Evolutionary conservation across 1,140 invertebrate species (phyloP), one percentile per base, ranked within the genome.

Genomic region (Brevipalpus yothersi): DNA sequence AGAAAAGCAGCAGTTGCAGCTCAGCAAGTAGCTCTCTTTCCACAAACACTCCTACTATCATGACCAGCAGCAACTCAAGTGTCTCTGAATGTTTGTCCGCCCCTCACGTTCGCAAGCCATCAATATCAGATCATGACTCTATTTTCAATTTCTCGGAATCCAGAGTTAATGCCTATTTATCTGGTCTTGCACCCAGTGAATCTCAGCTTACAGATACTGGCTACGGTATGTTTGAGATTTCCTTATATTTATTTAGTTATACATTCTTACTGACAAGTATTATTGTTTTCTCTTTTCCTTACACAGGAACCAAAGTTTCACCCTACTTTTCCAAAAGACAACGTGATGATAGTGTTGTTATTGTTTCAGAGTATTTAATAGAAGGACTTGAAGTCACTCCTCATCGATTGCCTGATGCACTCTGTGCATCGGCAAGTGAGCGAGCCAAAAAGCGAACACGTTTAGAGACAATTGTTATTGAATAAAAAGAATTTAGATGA

Each of bases 1-100:
- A 82, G 63, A 79, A 80, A 65, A 75, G 75, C 39, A 21, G 17
- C 15, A 55, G 53, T 55, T 15, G 21, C 53, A 55, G 53, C 8
- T 13, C 13, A n/a, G 31, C 17, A 3, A 55, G 58, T 43, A 61
- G 41, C 41, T 59, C 57, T 19, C 58, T 63, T 5, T 41, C 49
- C 12, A 53, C 45, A 17, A 62, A 58, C 57, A 61, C 42, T 58
- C 17, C 41, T 53, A 43, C 42, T 17, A n/a, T 17, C 10, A 49
- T 15, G 10, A 58, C 41, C 47, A 58, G 58, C 21, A 15, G 42
- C 21, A 58, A 43, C 42, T 23, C 41, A 15, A 40, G 47, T 51
- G 15, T 58, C 42, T 59, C 61, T 15, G 11, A n/a, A 21, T 54
- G 45, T 5, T 59, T 60, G 23, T 53, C 41, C 17, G 58, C 47